phyloP scores from a whole-genome alignment of 1,140 invertebrate genomes.

The Sitodiplosis mosellana region DNA sequence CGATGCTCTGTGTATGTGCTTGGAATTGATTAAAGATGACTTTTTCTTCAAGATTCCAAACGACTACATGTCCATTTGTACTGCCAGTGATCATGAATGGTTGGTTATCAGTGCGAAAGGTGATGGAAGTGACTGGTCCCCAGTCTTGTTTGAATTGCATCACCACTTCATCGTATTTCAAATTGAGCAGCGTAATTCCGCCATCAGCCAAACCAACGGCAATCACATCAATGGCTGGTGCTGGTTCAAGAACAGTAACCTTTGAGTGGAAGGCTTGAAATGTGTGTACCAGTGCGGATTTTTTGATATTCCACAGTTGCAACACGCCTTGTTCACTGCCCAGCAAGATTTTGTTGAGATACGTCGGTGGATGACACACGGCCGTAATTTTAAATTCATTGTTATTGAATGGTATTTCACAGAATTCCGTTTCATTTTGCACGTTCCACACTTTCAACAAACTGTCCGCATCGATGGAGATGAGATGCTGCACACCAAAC shows the following conservation, averaged over 20 bases:
- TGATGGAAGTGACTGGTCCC: conserved; percentile 67
- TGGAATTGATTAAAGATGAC: conserved; percentile 16
- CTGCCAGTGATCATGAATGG: conserved; percentile 76
- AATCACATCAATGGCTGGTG: conserved; percentile 79
- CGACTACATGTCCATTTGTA: conserved; percentile 59
- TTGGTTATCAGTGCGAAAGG: conserved; percentile 73
- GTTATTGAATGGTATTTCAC: conserved; percentile 53
- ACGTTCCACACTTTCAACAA: conserved; percentile 74
- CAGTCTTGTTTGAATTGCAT: conserved; percentile 83
- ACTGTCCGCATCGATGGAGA: conserved; percentile 69
- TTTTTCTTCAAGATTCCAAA: conserved; percentile 86
- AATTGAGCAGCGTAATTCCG: conserved; percentile 71
- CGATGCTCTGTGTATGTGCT: conserved; percentile 57
- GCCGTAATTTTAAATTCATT: conserved; percentile 56
- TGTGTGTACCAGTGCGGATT: conserved; percentile 55
- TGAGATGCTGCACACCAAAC: conserved; percentile 58
- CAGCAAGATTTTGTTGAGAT: conserved; percentile 87
- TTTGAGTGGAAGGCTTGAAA: conserved; percentile 59
- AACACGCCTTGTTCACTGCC: conserved; percentile 74
- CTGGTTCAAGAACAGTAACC: conserved; percentile 56
- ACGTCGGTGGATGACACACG: conserved; percentile 76
- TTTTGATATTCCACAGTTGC: conserved; percentile 82
- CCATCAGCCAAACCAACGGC: conserved; percentile 72
- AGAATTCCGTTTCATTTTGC: conserved; percentile 42
- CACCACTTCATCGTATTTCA: conserved; percentile 68